Evolutionary conservation across 2,888 invertebrate genomes (phyloP), one percentile per base, ranked within the genome.

Genomic region (Eupithecia inturbata): DNA sequence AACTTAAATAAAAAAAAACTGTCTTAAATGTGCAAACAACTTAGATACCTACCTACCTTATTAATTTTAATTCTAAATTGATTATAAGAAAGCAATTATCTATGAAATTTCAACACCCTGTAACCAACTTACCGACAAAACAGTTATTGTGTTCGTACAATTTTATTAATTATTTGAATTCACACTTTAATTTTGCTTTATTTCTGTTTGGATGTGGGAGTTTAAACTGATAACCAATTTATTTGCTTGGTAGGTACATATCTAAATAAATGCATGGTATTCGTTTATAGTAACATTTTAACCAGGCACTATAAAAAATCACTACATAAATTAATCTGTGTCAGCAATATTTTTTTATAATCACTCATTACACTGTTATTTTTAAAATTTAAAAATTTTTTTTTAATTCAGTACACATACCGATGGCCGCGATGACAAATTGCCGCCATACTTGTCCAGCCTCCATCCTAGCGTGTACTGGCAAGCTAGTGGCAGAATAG

Each of bases 381-480:
- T 53, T 53, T 10, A n/a, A n/a, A n/a, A n/a, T 49, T 9, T n/a
- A n/a, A 10, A 2, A 41, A 39, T 41, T 16, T 41, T 41, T 41
- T 57, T 26, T 57, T 57, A 26, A 0, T 10, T 19, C 19, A 31
- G 19, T 9, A 7, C 16, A 66, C 66, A 66, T 66, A 66, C 66
- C 66, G 39, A 66, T 39, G 22, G 66, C 66, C 36, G 39, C 66
- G 36, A 66, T 66, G 39, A n/a, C 39, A 41, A 41, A 41, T 22
- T 66, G 66, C 60, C 60, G 28, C 63, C 45, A 70, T 12, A 22
- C 22, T 78, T 96, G 95, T 57, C 96, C 96, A 80, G 92, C 93
- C 90, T 96, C 96, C 95, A 95, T 95, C 88, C 91, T 95, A 88
- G 84, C 90, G 91, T 57, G 90, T 16, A 62, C 62, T 62, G 62